Percentiles rank a stretch among this genome's conserved stretches.
Evolutionary conservation across 2,113 vertebrate genomes (phyloP).

Genomic region (Raja brachyura): DNA sequence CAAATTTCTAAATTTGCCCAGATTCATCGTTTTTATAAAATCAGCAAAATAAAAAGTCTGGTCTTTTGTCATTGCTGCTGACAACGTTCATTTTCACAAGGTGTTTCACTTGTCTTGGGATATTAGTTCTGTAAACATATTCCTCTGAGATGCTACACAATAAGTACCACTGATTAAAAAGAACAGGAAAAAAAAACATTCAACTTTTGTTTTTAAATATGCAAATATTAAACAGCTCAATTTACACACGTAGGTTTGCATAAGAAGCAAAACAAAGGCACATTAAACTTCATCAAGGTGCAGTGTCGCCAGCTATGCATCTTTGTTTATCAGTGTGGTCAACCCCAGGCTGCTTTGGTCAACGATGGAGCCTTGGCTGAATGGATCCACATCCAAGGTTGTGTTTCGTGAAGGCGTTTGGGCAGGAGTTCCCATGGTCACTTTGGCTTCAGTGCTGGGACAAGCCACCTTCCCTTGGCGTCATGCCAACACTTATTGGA

Average conservation of each 20-base stretch:
- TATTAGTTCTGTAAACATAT: conserved; percentile 33
- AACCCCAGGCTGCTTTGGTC: background rate
- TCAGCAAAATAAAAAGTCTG: background rate
- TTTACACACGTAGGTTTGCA: conserved; percentile 29
- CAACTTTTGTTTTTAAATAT: conserved; percentile 33
- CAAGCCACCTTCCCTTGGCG: background rate
- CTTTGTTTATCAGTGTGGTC: background rate
- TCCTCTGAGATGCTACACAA: conserved; percentile 8
- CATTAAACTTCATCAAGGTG: conserved; percentile 32
- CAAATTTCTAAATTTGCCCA: background rate
- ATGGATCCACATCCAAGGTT: background rate
- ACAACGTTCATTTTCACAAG: background rate
- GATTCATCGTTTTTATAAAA: background rate
- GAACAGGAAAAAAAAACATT: conserved; percentile 16
- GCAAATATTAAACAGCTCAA: conserved; percentile 38
- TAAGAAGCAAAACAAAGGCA: conserved; percentile 38
- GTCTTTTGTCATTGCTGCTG: background rate
- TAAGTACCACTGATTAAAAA: background rate
- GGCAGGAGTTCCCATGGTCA: background rate
- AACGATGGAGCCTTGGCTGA: no score
- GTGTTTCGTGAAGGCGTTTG: background rate
- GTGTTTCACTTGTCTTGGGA: background rate
- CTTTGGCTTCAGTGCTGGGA: background rate
- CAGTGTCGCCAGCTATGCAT: background rate
- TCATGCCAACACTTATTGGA: background rate